Percentiles rank a stretch among this genome's conserved stretches.
phyloP scores from a whole-genome alignment of 1,140 invertebrate genomes.

The Heliconius himera region DNA sequence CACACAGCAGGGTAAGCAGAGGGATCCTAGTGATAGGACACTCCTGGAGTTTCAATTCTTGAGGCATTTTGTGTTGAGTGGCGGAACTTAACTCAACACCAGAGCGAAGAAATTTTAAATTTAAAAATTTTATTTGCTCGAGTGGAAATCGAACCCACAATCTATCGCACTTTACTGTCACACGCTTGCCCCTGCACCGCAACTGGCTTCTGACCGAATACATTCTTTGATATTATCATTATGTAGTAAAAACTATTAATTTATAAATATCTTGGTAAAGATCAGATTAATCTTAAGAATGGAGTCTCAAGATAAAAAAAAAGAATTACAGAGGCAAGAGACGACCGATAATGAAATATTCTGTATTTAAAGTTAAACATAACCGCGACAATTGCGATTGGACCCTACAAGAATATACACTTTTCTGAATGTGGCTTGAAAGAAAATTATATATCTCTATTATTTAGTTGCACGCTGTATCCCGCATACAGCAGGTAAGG shows the following conservation, averaged over 20 bases:
- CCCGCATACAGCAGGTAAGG: neutral
- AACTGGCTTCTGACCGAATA: too few relatives aligned
- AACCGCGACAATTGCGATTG: slow-evolving; percentile 33
- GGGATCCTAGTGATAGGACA: neutral
- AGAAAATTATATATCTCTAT: neutral
- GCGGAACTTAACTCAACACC: too few relatives aligned
- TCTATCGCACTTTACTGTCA: too few relatives aligned
- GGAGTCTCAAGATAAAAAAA: slow-evolving; percentile 14
- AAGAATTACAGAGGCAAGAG: slow-evolving; percentile 25
- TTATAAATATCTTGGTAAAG: neutral
- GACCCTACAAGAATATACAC: slow-evolving; percentile 16
- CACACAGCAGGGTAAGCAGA: neutral
- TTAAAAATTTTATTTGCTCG: too few relatives aligned
- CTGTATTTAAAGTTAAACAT: slow-evolving; percentile 36
- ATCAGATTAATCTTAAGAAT: neutral
- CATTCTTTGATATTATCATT: neutral
- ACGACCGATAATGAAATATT: slow-evolving; percentile 32
- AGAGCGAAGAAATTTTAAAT: too few relatives aligned
- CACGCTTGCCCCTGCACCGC: too few relatives aligned
- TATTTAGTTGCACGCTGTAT: neutral
- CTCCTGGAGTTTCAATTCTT: too few relatives aligned
- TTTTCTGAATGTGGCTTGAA: slow-evolving; percentile 13
- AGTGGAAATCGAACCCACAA: too few relatives aligned
- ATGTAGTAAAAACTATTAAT: neutral
- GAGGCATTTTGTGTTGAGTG: too few relatives aligned